Evolutionary conservation across 2,888 invertebrate species (phyloP).

Genomic region (Eumerus sabulonum): DNA sequence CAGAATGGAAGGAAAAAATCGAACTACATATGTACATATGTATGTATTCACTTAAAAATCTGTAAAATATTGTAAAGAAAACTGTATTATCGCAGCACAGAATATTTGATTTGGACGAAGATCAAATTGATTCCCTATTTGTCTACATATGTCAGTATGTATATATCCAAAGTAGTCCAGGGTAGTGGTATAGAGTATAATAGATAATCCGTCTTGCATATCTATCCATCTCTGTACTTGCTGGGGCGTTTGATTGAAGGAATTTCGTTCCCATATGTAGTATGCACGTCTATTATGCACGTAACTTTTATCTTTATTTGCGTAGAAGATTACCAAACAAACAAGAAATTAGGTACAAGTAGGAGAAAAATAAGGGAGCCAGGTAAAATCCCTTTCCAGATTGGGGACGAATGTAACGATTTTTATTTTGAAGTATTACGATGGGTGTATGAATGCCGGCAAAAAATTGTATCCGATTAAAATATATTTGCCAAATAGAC

Average conservation of each 20-base stretch:
- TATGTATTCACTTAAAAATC: constrained; percentile 69
- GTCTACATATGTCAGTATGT: constrained; percentile 24
- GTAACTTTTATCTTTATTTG: no score
- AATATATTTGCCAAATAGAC: no score
- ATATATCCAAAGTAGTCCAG: no score
- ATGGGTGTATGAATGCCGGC: constrained; percentile 33
- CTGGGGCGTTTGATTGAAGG: no score
- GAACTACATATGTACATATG: no score
- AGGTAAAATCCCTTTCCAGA: constrained; percentile 47
- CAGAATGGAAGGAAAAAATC: constrained; percentile 52
- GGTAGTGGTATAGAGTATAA: no score
- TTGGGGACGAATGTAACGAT: constrained; percentile 66
- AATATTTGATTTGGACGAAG: constrained; percentile 66
- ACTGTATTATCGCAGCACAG: constrained; percentile 66
- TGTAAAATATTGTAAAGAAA: constrained; percentile 68
- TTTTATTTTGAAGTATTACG: constrained; percentile 59
- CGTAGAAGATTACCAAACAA: constrained; percentile 54
- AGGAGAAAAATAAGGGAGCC: constrained; percentile 25
- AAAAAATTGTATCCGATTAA: no score
- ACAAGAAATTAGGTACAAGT: constrained; percentile 46
- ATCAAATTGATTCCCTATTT: constrained; percentile 60
- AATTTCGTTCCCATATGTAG: constrained; percentile 53
- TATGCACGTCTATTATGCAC: constrained; percentile 44
- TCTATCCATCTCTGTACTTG: no score
- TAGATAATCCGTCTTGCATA: no score